Evolutionary conservation across 2,797 vertebrate genomes (phyloP).

Genomic region (Manis crassicaudata): DNA sequence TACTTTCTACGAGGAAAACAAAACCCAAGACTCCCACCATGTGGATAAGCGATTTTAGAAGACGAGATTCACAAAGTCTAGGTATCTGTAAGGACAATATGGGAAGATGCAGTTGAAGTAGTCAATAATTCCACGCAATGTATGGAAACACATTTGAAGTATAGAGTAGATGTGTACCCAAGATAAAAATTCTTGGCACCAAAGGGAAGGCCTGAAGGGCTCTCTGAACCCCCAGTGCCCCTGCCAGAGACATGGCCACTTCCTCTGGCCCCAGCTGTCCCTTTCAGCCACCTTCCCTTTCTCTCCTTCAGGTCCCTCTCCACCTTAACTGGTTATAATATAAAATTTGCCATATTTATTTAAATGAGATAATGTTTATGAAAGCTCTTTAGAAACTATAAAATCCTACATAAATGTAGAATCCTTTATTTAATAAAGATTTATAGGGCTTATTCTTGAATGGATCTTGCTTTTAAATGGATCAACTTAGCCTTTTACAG

Average conservation of each 20-base stretch:
- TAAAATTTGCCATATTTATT: conserved; percentile 44
- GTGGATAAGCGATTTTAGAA: background rate
- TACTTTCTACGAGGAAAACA: background rate
- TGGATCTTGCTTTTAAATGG: conserved; percentile 13
- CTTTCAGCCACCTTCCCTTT: background rate
- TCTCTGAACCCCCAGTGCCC: background rate
- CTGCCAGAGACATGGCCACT: background rate
- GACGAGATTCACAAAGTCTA: background rate
- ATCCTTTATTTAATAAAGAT: conserved; percentile 69
- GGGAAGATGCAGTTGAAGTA: background rate
- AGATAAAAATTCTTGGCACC: background rate
- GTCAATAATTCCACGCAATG: background rate
- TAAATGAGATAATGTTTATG: conserved; percentile 60
- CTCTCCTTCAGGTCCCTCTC: background rate
- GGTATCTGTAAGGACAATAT: background rate
- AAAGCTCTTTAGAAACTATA: conserved; percentile 60
- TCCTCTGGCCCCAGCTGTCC: background rate
- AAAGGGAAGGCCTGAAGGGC: background rate
- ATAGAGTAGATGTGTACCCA: background rate
- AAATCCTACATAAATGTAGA: conserved; percentile 40
- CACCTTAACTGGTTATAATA: background rate
- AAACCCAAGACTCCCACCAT: background rate
- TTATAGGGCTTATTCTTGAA: conserved; percentile 45
- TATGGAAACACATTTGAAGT: background rate
- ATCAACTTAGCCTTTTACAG: conserved; percentile 44